A percentile compares a stretch with the other conserved stretches of the same genome.
phyloP scores from a whole-genome alignment of 2,888 invertebrate species.

The Arrhopalites spinosus region DNA sequence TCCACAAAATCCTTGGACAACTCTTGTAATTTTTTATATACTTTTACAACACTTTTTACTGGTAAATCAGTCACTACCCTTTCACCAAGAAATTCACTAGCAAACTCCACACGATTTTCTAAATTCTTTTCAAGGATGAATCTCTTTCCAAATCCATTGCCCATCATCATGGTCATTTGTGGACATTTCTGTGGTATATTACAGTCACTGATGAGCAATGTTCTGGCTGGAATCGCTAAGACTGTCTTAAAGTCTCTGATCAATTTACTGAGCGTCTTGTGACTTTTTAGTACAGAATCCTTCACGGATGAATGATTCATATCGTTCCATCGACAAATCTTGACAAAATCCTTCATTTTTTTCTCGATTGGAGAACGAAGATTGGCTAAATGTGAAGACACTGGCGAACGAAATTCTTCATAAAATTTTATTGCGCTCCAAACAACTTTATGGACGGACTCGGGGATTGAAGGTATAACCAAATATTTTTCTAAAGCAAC shows the following conservation, averaged over 20 bases:
- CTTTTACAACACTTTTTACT: background rate
- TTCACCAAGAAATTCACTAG: background rate
- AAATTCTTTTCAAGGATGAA: background rate
- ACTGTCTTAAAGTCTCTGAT: constrained; percentile 70
- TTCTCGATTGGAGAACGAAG: constrained; percentile 84
- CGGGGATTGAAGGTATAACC: background rate
- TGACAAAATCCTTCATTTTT: constrained; percentile 88
- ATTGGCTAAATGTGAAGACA: constrained; percentile 69
- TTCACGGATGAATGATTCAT: constrained; percentile 92
- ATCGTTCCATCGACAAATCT: constrained; percentile 94
- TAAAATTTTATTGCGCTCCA: constrained; percentile 87
- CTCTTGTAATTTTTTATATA: background rate
- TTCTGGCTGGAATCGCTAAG: constrained; percentile 42
- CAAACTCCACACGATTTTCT: background rate
- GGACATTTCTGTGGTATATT: background rate
- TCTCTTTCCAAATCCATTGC: background rate
- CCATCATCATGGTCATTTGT: background rate
- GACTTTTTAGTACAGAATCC: constrained; percentile 84
- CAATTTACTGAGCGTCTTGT: constrained; percentile 83
- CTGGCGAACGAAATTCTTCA: constrained; percentile 72
- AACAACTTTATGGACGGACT: constrained; percentile 57
- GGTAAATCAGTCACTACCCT: background rate
- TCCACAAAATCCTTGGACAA: background rate
- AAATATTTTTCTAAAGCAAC: constrained; percentile 64
- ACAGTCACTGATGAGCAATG: constrained; percentile 12